Conservation (phyloP, 2,113 vertebrate genomes). For the Chionis minor region DNA sequence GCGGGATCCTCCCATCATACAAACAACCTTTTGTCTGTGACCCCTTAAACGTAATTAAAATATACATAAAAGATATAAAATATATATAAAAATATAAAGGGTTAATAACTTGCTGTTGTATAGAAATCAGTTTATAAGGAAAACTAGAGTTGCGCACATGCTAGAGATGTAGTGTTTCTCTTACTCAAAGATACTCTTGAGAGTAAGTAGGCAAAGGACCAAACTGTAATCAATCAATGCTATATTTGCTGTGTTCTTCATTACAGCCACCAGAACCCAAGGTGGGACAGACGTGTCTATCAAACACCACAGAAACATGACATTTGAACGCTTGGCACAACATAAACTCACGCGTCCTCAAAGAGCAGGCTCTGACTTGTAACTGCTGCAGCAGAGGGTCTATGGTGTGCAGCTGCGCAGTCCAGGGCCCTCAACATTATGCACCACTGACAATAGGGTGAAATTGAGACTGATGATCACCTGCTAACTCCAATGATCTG, state of each 20-base stretch:
- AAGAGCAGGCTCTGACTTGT: background rate
- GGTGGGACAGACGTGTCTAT: background rate
- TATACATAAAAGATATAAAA: background rate
- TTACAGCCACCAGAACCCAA: background rate
- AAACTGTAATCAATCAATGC: background rate
- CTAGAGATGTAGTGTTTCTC: background rate
- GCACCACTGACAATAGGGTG: background rate
- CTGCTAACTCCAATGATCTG: background rate
- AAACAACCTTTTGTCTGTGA: background rate
- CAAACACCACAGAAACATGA: background rate
- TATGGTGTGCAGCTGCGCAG: background rate
- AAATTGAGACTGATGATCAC: background rate
- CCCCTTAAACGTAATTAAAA: background rate
- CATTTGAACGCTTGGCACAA: background rate
- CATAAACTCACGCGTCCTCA: background rate
- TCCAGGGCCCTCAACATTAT: background rate
- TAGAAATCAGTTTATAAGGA: background rate
- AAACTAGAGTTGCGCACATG: background rate
- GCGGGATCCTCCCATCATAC: background rate
- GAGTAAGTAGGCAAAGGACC: background rate
- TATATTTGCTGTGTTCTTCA: background rate
- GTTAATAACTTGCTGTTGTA: background rate
- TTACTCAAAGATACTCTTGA: background rate
- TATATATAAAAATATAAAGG: background rate
- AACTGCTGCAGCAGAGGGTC: background rate